Conservation (phyloP, 2,113 vertebrate genomes). For the Suncus etruscus region DNA sequence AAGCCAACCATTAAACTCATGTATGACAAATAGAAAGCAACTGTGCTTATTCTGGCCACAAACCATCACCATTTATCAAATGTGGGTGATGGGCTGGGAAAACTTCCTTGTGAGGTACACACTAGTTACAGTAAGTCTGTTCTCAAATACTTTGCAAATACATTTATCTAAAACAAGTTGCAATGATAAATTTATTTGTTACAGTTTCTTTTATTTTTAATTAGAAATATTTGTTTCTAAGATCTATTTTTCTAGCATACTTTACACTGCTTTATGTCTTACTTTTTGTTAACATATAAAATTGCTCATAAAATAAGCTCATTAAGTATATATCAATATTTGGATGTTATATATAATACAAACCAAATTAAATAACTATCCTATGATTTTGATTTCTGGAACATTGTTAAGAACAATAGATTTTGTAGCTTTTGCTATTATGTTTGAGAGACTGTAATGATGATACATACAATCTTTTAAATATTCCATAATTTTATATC, state of each 20-base stretch:
- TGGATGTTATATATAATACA: background rate
- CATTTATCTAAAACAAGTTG: background rate
- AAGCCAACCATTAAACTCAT: constrained; percentile 70
- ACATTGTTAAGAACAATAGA: background rate
- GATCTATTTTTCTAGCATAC: background rate
- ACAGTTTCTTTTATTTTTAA: background rate
- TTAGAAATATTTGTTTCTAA: constrained; percentile 14
- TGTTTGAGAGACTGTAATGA: background rate
- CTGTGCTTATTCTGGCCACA: constrained; percentile 61
- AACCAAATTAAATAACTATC: background rate
- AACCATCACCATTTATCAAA: constrained; percentile 77
- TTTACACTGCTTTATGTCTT: background rate
- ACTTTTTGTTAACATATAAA: constrained; percentile 46
- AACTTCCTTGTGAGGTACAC: constrained; percentile 11
- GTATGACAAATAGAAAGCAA: constrained; percentile 60
- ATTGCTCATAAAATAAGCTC: background rate
- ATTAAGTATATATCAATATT: background rate
- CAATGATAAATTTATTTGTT: background rate
- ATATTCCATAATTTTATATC: background rate
- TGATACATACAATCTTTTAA: background rate
- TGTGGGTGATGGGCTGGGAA: background rate
- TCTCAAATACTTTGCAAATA: constrained; percentile 46
- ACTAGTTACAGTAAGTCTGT: constrained; percentile 53
- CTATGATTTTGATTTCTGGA: constrained; percentile 48
- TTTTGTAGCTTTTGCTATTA: background rate